Evolutionary conservation across 23 tunicate genomes (phyloP), one percentile per base, ranked within the genome.

Genomic region (Halocynthia roretzi): DNA sequence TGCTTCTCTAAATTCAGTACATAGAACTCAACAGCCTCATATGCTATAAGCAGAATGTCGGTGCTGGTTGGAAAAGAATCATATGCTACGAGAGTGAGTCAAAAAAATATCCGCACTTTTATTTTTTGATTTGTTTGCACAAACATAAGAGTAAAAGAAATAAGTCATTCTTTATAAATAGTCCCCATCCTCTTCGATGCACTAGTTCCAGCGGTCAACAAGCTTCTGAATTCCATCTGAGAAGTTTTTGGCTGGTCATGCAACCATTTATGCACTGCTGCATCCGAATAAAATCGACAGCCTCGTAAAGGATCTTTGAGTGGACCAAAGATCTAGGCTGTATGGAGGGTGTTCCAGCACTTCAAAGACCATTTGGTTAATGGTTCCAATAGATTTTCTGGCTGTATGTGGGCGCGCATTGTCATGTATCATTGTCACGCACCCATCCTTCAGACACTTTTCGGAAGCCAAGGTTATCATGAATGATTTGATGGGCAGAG

Each of bases 401-500:
- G 71, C 55, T n/a, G n/a, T n/a, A n/a, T n/a, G n/a, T n/a, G n/a
- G n/a, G n/a, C n/a, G n/a, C n/a, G n/a, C n/a, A n/a, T n/a, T n/a
- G n/a, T n/a, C n/a, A n/a, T n/a, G n/a, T n/a, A n/a, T n/a, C n/a
- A n/a, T n/a, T n/a, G n/a, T n/a, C n/a, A n/a, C n/a, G n/a, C 70
- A 62, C 81, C 81, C 81, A 62, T 53, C 54, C 55, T 75, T 14
- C 79, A 75, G 79, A 75, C 55, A 56, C 80, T 75, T 56, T 75
- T 17, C 71, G 20, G 80, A 60, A 60, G 17, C 76, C 76, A 71
- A 71, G 62, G 44, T 18, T 71, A 49, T 71, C 22, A 44, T 71
- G 62, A 75, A 75, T 75, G 80, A 75, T 75, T 75, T 75, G 56
- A 40, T 75, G 80, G 6, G 80, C 80, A 75, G 80, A 75, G 80